Conservation (phyloP, 2,888 invertebrate species). For the Meloe dianella region DNA sequence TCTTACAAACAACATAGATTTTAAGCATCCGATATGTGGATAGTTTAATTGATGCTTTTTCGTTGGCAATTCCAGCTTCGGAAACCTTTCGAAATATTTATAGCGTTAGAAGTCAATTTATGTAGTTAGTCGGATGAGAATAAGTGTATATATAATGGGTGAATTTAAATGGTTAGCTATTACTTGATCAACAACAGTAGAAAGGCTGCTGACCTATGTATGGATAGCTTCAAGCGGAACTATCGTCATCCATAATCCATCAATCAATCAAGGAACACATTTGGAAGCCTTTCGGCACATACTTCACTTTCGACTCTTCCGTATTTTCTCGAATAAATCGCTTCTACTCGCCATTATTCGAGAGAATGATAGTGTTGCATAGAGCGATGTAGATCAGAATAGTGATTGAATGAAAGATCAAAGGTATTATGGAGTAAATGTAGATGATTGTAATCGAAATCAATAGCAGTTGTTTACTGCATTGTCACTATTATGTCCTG, state of each 20-base stretch:
- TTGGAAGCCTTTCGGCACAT: neutral
- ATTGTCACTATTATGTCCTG: neutral
- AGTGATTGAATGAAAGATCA: neutral
- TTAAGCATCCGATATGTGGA: neutral
- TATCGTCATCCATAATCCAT: constrained; percentile 17
- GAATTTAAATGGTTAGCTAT: neutral
- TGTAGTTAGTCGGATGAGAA: neutral
- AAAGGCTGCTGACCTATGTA: constrained; percentile 16
- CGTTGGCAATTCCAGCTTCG: neutral
- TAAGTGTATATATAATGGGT: neutral
- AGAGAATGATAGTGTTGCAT: neutral
- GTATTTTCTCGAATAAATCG: neutral
- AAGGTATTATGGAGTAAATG: neutral
- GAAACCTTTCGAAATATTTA: neutral
- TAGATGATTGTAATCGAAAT: neutral
- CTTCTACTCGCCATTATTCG: neutral
- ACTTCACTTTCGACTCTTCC: neutral
- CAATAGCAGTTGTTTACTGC: neutral
- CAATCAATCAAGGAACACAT: constrained; percentile 12
- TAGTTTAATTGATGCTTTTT: neutral
- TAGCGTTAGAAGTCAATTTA: neutral
- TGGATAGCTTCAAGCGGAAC: neutral
- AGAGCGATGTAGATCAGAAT: neutral
- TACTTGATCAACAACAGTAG: constrained; percentile 7
- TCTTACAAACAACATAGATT: neutral